Conservation (phyloP, 64 coral and sea anemone species). For the Exaiptasia diaphana region DNA sequence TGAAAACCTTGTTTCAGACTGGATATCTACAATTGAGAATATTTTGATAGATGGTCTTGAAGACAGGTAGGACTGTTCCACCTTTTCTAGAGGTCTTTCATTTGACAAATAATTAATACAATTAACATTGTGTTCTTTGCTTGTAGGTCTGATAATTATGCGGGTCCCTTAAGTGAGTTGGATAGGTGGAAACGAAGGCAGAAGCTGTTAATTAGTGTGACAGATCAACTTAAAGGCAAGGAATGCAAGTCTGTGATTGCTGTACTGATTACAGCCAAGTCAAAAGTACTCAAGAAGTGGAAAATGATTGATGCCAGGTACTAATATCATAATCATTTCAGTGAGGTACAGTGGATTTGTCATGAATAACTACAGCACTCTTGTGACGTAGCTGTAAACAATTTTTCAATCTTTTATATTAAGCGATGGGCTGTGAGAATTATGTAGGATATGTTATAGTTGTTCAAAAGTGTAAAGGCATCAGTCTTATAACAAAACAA, state of each 20-base stretch:
- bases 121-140: neutral
- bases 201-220: conserved; percentile 77
- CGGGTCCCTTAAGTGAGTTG: conserved; percentile 75
- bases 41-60: conserved; percentile 85
- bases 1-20: conserved; percentile 82
- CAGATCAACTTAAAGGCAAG: conserved; percentile 88
- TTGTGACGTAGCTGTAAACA: too few species aligned
- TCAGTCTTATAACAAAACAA: neutral
- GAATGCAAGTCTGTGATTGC: conserved; percentile 93
- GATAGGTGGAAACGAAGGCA: conserved; percentile 88
- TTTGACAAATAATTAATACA: neutral
- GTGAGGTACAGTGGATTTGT: too few species aligned
- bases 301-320: conserved; percentile 91
- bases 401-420: too few species aligned
- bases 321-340: neutral
- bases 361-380: too few species aligned
- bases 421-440: too few species aligned
- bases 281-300: conserved; percentile 90
- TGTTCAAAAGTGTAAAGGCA: neutral
- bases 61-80: conserved; percentile 26
- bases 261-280: conserved; percentile 89
- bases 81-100: neutral
- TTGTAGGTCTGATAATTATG: conserved; percentile 65
- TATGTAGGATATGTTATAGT: too few species aligned
- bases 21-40: conserved; percentile 88